Evolutionary conservation across 2,888 invertebrate species (phyloP).

Genomic region (Galerucella pusilla): DNA sequence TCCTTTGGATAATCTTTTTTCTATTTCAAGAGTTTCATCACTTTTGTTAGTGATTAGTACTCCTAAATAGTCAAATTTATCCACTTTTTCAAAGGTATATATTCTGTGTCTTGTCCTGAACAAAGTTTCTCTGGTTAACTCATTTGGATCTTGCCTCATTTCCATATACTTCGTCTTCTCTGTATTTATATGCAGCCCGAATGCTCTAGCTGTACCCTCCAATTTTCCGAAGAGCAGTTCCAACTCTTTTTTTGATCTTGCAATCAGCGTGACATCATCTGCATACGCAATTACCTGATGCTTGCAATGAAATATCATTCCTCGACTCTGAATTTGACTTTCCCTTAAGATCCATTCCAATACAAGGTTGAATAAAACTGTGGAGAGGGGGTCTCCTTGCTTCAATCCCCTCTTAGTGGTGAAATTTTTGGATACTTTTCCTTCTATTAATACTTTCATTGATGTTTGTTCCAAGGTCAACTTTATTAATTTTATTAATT

Average conservation of each 20-base stretch:
- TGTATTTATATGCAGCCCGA: too few species aligned
- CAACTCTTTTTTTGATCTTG: background rate
- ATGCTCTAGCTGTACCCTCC: background rate
- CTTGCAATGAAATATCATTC: too few species aligned
- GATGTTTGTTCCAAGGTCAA: background rate
- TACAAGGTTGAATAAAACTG: background rate
- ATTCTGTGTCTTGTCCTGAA: background rate
- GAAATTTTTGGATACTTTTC: too few species aligned
- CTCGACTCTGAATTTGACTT: background rate
- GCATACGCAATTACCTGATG: too few species aligned
- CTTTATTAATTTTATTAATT: background rate
- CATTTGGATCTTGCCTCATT: too few species aligned
- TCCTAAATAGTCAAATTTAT: background rate
- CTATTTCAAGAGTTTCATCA: too few species aligned
- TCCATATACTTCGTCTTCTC: too few species aligned
- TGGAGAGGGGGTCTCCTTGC: too few species aligned
- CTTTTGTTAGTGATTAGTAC: too few species aligned
- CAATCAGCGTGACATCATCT: background rate
- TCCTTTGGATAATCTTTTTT: slow-evolving; percentile 1
- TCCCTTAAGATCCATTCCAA: background rate
- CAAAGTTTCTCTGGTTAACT: too few species aligned
- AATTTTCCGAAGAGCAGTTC: background rate
- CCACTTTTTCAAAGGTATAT: background rate
- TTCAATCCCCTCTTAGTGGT: too few species aligned
- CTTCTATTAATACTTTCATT: too few species aligned